Conservation (phyloP, 1,140 invertebrate genomes). For the Drosophila murphyi region DNA sequence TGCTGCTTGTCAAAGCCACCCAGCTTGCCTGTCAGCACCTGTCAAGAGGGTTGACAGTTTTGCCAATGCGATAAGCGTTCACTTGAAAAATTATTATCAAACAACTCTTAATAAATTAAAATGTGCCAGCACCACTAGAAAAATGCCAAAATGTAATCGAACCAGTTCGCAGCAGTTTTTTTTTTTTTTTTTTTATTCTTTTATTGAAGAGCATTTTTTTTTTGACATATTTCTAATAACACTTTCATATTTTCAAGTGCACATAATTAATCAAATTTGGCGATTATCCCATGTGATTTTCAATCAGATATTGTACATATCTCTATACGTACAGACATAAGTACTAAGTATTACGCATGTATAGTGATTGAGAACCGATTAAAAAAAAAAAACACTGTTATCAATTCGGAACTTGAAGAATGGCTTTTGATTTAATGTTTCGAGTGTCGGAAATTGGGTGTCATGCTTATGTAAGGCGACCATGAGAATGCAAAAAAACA, state of each 20-base stretch:
- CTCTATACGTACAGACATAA: too few relatives aligned
- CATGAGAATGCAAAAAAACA: too few relatives aligned
- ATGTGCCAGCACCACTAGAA: slow-evolving; percentile 31
- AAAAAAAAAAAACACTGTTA: too few relatives aligned
- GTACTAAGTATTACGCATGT: too few relatives aligned
- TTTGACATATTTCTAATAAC: slow-evolving; percentile 32
- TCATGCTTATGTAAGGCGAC: too few relatives aligned
- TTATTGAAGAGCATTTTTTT: background rate
- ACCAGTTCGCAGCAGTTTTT: slow-evolving; percentile 59
- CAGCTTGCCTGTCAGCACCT: slow-evolving; percentile 14
- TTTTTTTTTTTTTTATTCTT: background rate
- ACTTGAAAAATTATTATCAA: slow-evolving; percentile 59
- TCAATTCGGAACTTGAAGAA: too few relatives aligned
- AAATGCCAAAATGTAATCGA: slow-evolving; percentile 43
- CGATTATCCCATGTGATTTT: background rate
- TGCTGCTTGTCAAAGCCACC: slow-evolving; percentile 1
- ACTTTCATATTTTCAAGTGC: slow-evolving; percentile 27
- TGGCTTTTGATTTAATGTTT: too few relatives aligned
- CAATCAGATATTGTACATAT: background rate
- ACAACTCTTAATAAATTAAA: slow-evolving; percentile 57
- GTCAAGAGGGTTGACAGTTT: slow-evolving; percentile 56
- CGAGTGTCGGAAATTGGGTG: too few relatives aligned
- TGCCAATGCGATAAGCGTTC: slow-evolving; percentile 68
- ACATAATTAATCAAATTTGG: slow-evolving; percentile 37
- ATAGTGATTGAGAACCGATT: too few relatives aligned